Percentiles rank a stretch among this genome's conserved stretches.
Conservation (phyloP, 1,140 invertebrate genomes). For the Scaptomyza montana region DNA sequence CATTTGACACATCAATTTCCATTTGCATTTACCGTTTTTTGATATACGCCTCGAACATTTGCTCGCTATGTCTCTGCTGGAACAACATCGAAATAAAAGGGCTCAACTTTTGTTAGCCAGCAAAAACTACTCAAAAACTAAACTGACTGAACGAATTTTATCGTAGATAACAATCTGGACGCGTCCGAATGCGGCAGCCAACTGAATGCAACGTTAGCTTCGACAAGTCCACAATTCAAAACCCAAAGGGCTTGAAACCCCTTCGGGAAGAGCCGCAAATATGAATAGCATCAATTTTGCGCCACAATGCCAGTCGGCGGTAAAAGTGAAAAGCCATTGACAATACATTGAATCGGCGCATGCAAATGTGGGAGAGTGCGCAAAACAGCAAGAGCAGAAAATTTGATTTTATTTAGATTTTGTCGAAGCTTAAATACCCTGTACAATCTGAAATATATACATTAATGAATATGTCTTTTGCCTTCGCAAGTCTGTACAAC, state of each 20-base stretch:
- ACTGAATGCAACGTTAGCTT: slow-evolving; percentile 59
- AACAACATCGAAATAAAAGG: slow-evolving; percentile 55
- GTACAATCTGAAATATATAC: background rate
- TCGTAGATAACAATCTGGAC: slow-evolving; percentile 39
- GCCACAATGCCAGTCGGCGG: slow-evolving; percentile 9
- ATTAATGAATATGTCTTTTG: background rate
- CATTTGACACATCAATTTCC: background rate
- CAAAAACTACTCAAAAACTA: background rate
- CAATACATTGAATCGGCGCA: slow-evolving; percentile 61
- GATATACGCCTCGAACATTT: slow-evolving; percentile 78
- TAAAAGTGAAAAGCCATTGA: slow-evolving; percentile 58
- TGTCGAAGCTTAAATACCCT: slow-evolving; percentile 8
- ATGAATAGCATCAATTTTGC: slow-evolving; percentile 52
- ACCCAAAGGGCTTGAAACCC: background rate
- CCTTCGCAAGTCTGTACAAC: background rate
- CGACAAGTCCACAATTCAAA: slow-evolving; percentile 26
- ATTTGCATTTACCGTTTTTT: slow-evolving; percentile 69
- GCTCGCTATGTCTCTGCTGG: slow-evolving; percentile 62
- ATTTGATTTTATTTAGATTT: background rate
- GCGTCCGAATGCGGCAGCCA: slow-evolving; percentile 51
- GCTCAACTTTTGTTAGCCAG: background rate
- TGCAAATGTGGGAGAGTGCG: slow-evolving; percentile 67
- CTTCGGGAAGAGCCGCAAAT: slow-evolving; percentile 27
- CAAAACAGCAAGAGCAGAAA: slow-evolving; percentile 51
- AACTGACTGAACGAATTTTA: slow-evolving; percentile 26